Evolutionary conservation across 2,888 invertebrate genomes (phyloP).

Genomic region (Brenthis ino): DNA sequence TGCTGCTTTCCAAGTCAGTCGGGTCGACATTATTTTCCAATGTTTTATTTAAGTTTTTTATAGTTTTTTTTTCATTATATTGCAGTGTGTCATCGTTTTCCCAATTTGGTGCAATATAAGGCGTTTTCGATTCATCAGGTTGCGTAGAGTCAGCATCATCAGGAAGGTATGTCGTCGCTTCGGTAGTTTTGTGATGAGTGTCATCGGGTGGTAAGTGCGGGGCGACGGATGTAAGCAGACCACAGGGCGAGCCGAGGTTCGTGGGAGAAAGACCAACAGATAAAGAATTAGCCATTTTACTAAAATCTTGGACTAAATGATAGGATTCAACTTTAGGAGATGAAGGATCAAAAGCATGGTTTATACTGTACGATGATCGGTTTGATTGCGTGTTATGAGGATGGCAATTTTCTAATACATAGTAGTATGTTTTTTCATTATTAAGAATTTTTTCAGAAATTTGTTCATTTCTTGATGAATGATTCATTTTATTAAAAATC

Average conservation of each 20-base stretch:
- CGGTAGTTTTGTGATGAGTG: conserved; percentile 56
- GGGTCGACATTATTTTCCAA: conserved; percentile 31
- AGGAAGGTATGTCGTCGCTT: conserved; percentile 44
- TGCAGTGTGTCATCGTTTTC: conserved; percentile 47
- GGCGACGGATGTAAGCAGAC: conserved; percentile 72
- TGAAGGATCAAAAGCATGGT: conserved; percentile 29
- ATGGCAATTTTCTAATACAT: conserved; percentile 12
- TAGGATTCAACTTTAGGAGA: conserved; percentile 34
- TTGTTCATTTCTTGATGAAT: conserved; percentile 32
- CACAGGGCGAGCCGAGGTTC: conserved; percentile 73
- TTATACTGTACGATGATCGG: conserved; percentile 19
- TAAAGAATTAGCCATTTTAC: conserved; percentile 83
- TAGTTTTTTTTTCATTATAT: conserved; percentile 41
- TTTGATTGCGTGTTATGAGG: conserved; percentile 20
- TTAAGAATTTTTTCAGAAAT: conserved; percentile 39
- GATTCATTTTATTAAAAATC: conserved; percentile 61
- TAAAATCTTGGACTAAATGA: conserved; percentile 68
- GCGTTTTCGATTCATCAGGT: conserved; percentile 39
- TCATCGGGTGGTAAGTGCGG: conserved; percentile 64
- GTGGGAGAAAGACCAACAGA: conserved; percentile 82
- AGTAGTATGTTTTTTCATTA: conserved; percentile 26
- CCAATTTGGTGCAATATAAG: conserved; percentile 19
- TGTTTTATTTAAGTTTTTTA: conserved; percentile 26
- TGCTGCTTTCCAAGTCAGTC: conserved; percentile 72
- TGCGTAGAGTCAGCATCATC: conserved; percentile 33